Evolutionary conservation across 2,888 invertebrate genomes (phyloP).

Genomic region (Nyleta sp.): DNA sequence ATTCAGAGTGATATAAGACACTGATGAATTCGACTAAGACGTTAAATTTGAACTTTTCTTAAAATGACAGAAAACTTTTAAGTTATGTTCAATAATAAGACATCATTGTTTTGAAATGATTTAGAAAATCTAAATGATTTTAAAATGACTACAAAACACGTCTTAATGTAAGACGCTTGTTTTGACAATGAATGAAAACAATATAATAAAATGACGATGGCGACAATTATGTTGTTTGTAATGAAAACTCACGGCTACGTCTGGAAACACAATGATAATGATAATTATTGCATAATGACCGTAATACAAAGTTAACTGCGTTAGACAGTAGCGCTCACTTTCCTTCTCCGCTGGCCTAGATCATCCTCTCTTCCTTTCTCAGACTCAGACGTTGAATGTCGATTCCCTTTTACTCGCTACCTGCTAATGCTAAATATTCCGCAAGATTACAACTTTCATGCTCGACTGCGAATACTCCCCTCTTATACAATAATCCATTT

Average conservation of each 20-base stretch:
- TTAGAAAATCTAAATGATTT: too few species aligned
- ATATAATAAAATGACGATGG: conserved; percentile 42
- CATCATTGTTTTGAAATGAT: too few species aligned
- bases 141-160: too few species aligned
- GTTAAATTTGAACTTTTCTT: too few species aligned
- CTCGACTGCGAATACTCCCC: conserved; percentile 42
- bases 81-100: too few species aligned
- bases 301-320: conserved; percentile 69
- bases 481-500: conserved; percentile 55
- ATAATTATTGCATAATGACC: conserved; percentile 78
- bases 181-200: background rate
- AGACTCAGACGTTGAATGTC: conserved; percentile 55
- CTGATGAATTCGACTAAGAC: too few species aligned
- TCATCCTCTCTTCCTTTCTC: conserved; percentile 78
- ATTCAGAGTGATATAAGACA: too few species aligned
- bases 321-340: conserved; percentile 76
- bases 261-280: conserved; percentile 71
- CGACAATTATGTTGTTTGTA: conserved; percentile 38
- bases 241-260: conserved; percentile 67
- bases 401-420: conserved; percentile 65
- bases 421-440: conserved; percentile 57
- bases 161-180: background rate
- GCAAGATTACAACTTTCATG: conserved; percentile 53
- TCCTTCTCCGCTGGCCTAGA: conserved; percentile 81
- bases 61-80: too few species aligned